Percentiles rank a stretch among this genome's conserved stretches.
Evolutionary conservation across 92 coral and sea anemone species (phyloP).

Genomic region (Umimayanthus chanpuru): DNA sequence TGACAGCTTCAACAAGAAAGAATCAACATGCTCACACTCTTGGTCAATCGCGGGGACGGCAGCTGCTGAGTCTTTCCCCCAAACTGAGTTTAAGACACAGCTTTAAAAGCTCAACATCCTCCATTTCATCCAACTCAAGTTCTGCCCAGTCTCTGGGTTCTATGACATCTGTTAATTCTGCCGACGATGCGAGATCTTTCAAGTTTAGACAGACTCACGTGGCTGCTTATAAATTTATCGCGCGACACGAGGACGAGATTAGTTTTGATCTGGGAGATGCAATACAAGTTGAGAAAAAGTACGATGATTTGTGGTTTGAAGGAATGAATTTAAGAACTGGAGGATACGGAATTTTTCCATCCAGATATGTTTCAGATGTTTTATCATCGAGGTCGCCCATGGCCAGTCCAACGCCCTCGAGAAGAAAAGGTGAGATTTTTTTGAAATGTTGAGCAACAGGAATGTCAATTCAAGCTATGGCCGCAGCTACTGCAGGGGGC

Average conservation of each 20-base stretch:
- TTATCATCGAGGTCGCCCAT: conserved; percentile 39
- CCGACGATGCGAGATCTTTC: conserved; percentile 25
- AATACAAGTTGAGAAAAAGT: conserved; percentile 66
- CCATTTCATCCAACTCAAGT: conserved; percentile 34
- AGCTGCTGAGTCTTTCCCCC: conserved; percentile 20
- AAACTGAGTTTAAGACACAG: conserved; percentile 3
- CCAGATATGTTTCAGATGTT: conserved; percentile 90
- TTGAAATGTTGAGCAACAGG: too few species aligned
- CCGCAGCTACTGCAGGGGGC: too few species aligned
- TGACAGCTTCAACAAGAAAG: background rate
- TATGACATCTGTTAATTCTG: conserved; percentile 35
- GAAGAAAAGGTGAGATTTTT: conserved; percentile 38
- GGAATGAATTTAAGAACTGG: conserved; percentile 87
- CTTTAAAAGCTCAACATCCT: conserved; percentile 31
- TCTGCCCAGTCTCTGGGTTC: conserved; percentile 32
- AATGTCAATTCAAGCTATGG: too few species aligned
- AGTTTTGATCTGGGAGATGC: conserved; percentile 87
- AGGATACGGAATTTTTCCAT: conserved; percentile 78
- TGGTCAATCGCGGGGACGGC: conserved; percentile 21
- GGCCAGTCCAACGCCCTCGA: background rate
- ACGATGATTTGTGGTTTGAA: conserved; percentile 93
- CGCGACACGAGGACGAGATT: conserved; percentile 88
- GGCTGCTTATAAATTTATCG: conserved; percentile 84
- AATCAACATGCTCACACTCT: conserved; percentile 30
- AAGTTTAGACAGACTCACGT: conserved; percentile 85